A percentile compares a stretch with the other conserved stretches of the same genome.
These are phyloP conservation scores for Iguana delicatissima DNA, from an alignment of 2,797 vertebrate species.

Conservation along the genomic window DNA sequence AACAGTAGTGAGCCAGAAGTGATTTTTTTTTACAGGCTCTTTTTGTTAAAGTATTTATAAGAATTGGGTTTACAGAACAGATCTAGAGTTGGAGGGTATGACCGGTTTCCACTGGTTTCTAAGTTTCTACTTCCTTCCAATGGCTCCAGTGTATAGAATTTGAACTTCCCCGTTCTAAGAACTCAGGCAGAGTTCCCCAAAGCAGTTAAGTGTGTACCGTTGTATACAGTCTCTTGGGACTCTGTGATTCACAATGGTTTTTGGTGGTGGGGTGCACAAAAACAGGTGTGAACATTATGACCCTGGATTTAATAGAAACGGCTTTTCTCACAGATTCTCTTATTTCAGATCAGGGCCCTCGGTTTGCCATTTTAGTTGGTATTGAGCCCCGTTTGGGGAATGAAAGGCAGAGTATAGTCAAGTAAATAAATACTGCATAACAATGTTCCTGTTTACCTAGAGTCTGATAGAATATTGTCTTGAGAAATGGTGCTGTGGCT, in stretches of 20 bases:
- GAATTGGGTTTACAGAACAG: neutral
- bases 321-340: neutral
- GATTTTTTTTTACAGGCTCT: neutral
- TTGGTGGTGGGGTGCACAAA: neutral
- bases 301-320: neutral
- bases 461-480: constrained; percentile 33
- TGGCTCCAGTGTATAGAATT: neutral
- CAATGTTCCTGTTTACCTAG: constrained; percentile 24
- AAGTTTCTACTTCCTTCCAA: too few species aligned
- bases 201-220: neutral
- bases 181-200: neutral
- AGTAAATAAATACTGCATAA: neutral
- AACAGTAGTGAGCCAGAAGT: neutral
- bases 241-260: neutral
- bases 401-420: neutral
- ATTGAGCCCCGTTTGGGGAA: neutral
- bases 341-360: neutral
- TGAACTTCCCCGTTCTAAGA: neutral
- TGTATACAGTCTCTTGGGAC: neutral
- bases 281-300: neutral
- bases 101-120: neutral
- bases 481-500: neutral
- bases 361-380: constrained; percentile 30
- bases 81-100: neutral
- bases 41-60: neutral